Conservation (phyloP, 2,113 vertebrate species). For the Boulengeromyrus knoepffleri region DNA sequence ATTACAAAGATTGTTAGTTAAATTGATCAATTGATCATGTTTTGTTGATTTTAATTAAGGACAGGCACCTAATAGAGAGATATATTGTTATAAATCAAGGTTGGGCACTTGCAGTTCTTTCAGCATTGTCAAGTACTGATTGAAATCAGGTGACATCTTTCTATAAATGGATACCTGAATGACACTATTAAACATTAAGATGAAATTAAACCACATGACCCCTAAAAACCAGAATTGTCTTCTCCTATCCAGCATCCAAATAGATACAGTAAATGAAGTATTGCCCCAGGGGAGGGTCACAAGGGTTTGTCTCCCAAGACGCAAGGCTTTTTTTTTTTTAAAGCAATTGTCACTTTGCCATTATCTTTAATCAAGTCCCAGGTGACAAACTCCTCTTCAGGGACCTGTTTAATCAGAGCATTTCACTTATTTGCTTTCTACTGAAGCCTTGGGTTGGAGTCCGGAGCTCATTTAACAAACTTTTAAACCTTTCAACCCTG, state of each 20-base stretch:
- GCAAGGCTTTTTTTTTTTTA: not conserved
- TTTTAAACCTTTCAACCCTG: slow-evolving; percentile 39
- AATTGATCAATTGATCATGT: not conserved
- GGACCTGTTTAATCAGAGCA: slow-evolving; percentile 28
- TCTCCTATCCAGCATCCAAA: not conserved
- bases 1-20: not conserved
- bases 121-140: not conserved
- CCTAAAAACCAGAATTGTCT: not conserved
- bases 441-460: slow-evolving; percentile 22
- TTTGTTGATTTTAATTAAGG: not conserved
- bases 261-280: not conserved
- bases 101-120: not conserved
- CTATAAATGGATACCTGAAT: not conserved
- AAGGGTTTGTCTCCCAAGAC: not conserved
- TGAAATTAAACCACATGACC: not conserved
- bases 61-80: not conserved
- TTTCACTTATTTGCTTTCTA: slow-evolving; percentile 24
- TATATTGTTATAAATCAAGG: not conserved
- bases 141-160: not conserved
- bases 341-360: slow-evolving; percentile 13
- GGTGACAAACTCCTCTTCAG: slow-evolving; percentile 28
- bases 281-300: not conserved
- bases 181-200: not conserved
- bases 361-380: slow-evolving; percentile 32
- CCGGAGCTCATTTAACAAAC: slow-evolving; percentile 37